Base-by-base conservation (phyloP, 2,797 vertebrate genomes). In the Forpus xanthops region DNA sequence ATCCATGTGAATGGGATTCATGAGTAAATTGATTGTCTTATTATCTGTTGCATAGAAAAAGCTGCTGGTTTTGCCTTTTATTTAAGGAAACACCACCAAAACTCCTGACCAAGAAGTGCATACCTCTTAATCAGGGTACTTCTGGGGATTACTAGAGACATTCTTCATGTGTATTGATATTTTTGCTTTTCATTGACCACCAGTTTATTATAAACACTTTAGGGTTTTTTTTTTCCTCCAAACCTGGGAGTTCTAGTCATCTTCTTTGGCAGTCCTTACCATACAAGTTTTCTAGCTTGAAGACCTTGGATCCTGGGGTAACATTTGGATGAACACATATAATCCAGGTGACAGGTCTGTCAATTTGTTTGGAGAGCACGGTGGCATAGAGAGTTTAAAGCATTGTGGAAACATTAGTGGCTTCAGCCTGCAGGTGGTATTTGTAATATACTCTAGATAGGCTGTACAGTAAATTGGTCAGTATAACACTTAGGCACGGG, bases 211-310 rank as follows among this genome's bases (percentile, higher is more conserved):
- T 44, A 33, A 83, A 87, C 45, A 70, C 4, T 1, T 24, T 23
- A 42, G 12, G 5, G 0, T 1, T 52, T 75, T 81, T 49, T 9
- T 7, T 53, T 10, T 7, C 18, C 15, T 65, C 21, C 1, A 4
- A 25, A 30, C 9, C 56, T 50, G 24, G 42, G 7, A 70, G 67
- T 92, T 92, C 56, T 23, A 16, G 6, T 74, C 5, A 28, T 74
- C 17, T 4, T 87, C 30, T 72, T 28, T 50, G 30, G 21, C n/a
- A 27, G 21, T 61, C 86, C 45, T 78, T 66, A 49, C 5, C 27
- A 9, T 41, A 35, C 4, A 61, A 56, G 4, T 76, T 64, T 74
- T 88, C 37, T 74, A 30, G 16, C 37, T 58, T n/a, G 31, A 27
- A 65, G 31, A 35, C 20, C 12, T 75, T 72, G 50, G 24, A 72